A percentile compares a stretch with the other conserved stretches of the same genome.
These are phyloP conservation scores for Diplazon laetatorius DNA, from an alignment of 2,888 invertebrate species.

Conservation along the genomic window DNA sequence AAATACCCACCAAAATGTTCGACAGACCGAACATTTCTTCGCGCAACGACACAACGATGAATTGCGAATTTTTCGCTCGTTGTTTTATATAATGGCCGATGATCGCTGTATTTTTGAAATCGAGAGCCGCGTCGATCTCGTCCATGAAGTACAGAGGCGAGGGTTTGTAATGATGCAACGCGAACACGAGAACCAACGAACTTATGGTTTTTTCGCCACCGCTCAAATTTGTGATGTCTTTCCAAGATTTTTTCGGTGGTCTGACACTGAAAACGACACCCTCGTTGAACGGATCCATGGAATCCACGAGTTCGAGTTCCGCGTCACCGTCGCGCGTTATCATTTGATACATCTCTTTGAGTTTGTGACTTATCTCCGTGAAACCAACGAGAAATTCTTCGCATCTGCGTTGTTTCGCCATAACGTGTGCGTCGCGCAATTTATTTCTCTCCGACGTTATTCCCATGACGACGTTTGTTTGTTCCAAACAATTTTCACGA, in stretches of 20 bases:
- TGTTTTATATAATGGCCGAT: conserved; percentile 99
- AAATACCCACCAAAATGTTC: conserved; percentile 96
- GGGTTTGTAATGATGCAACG: conserved; percentile 98
- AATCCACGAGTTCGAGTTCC: conserved; percentile 96
- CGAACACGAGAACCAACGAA: conserved; percentile 97
- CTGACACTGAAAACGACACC: conserved; percentile 98
- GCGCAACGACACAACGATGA: conserved; percentile 97
- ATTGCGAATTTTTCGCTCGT: conserved; percentile 98
- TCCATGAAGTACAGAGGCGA: conserved; percentile 99
- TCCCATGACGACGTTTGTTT: conserved; percentile 91
- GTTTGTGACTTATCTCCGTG: conserved; percentile 92
- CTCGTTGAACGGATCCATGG: conserved; percentile 97
- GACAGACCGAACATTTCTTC: conserved; percentile 99
- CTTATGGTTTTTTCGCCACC: conserved; percentile 99
- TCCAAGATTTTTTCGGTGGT: conserved; percentile 99
- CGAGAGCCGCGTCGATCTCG: conserved; percentile 98
- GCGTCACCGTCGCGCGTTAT: conserved; percentile 99
- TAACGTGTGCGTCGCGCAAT: conserved; percentile 88
- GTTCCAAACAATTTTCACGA: conserved; percentile 88
- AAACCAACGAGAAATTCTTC: conserved; percentile 86
- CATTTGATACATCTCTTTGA: conserved; percentile 99
- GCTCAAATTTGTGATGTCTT: conserved; percentile 97
- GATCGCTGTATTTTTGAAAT: conserved; percentile 99
- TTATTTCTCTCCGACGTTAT: conserved; percentile 90
- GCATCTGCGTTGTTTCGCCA: conserved; percentile 82